phyloP scores from a whole-genome alignment of 2,797 vertebrate species.

The Perodicticus potto region DNA sequence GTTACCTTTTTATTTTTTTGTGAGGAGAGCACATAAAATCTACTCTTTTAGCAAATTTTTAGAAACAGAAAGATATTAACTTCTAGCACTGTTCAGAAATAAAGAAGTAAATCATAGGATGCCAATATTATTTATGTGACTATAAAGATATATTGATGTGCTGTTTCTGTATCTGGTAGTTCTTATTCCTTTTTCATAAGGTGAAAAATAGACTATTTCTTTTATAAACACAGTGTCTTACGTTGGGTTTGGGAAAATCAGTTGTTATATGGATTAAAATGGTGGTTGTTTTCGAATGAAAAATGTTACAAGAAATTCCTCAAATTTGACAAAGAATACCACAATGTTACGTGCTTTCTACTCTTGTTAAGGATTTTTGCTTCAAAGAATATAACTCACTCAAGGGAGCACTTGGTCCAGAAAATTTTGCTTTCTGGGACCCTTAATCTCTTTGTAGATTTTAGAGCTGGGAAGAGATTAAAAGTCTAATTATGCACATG shows the following conservation, averaged over 20 bases:
- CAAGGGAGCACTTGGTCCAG: neutral
- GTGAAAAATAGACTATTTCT: neutral
- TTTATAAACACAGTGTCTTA: neutral
- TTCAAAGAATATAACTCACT: neutral
- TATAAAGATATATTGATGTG: neutral
- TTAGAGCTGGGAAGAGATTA: neutral
- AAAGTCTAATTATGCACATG: neutral
- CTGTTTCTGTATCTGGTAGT: neutral
- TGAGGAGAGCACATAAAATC: neutral
- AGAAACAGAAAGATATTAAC: neutral
- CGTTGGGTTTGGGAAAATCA: neutral
- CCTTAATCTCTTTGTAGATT: neutral
- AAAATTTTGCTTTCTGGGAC: neutral
- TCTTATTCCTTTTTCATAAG: conserved; percentile 14
- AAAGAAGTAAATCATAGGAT: neutral
- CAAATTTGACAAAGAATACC: neutral
- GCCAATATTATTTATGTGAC: neutral
- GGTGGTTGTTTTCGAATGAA: neutral
- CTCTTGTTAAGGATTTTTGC: neutral
- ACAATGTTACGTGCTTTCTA: neutral
- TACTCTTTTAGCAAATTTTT: neutral
- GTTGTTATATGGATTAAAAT: neutral
- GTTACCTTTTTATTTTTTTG: neutral
- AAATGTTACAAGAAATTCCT: neutral
- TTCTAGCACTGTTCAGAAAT: neutral